These are phyloP conservation scores for Margaritifera margaritifera DNA, from an alignment of 2,888 invertebrate species.

Conservation along the genomic window DNA sequence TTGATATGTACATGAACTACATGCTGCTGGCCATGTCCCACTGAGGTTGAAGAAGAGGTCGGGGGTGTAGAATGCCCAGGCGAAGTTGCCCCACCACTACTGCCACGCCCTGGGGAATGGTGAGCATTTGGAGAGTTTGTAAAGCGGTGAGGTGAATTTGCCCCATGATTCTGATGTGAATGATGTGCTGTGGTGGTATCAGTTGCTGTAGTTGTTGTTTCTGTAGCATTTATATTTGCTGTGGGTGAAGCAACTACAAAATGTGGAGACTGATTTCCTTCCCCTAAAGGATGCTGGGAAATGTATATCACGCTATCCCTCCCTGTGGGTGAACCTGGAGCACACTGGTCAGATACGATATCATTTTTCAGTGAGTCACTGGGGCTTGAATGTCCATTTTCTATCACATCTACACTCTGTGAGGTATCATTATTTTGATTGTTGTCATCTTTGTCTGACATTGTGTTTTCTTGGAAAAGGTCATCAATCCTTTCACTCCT, in stretches of 20 bases:
- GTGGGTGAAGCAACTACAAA: too few relatives aligned
- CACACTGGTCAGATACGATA: slow-evolving; percentile 16
- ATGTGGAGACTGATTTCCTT: too few relatives aligned
- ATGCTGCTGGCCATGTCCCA: slow-evolving; percentile 74
- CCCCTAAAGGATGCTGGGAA: too few relatives aligned
- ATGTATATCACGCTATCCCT: too few relatives aligned
- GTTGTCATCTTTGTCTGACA: too few relatives aligned
- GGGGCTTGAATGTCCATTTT: slow-evolving; percentile 43
- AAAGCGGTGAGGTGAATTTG: slow-evolving; percentile 15
- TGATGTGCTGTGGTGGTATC: too few relatives aligned
- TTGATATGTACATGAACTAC: slow-evolving; percentile 84
- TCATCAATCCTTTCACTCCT: slow-evolving; percentile 28
- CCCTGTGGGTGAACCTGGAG: too few relatives aligned
- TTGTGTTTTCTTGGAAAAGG: background rate
- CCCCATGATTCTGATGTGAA: slow-evolving; percentile 3
- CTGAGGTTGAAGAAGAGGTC: slow-evolving; percentile 20
- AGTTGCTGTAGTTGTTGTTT: too few relatives aligned
- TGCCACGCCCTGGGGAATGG: slow-evolving; percentile 25
- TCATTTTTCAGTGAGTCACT: slow-evolving; percentile 32
- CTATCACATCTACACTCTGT: slow-evolving; percentile 22
- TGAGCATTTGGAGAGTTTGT: slow-evolving; percentile 24
- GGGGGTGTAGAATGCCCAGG: slow-evolving; percentile 37
- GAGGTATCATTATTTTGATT: too few relatives aligned
- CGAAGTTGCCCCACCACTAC: slow-evolving; percentile 31
- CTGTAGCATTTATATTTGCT: too few relatives aligned